These are phyloP conservation scores for Aphidius ervi DNA, from an alignment of 1,140 invertebrate genomes.

Conservation along the genomic window DNA sequence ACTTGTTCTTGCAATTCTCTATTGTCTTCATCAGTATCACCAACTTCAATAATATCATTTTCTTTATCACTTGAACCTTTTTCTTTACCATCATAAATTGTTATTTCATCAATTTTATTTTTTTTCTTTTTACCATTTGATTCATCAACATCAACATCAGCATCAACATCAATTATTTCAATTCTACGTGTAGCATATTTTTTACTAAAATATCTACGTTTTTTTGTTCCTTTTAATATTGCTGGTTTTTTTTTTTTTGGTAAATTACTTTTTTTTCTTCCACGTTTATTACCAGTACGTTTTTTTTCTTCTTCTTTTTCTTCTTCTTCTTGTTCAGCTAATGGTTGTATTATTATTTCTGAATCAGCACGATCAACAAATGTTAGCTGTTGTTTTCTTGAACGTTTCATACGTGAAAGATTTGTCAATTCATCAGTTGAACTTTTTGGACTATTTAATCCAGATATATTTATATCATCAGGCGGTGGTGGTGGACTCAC, in stretches of 20 bases:
- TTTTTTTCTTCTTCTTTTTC: conserved; percentile 32
- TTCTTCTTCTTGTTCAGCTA: conserved; percentile 33
- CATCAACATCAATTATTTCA: conserved; percentile 49
- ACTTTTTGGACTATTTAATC: not conserved
- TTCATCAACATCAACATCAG: conserved; percentile 36
- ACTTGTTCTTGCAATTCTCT: conserved; percentile 29
- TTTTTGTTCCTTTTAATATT: too few species aligned
- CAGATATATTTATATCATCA: too few species aligned
- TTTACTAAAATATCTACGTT: conserved; percentile 25
- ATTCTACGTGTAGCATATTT: conserved; percentile 35
- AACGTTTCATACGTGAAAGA: conserved; percentile 37
- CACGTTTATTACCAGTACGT: conserved; percentile 22
- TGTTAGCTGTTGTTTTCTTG: conserved; percentile 49
- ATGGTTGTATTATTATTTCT: conserved; percentile 50
- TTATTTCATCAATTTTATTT: conserved; percentile 40
- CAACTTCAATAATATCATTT: conserved; percentile 50
- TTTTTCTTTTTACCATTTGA: conserved; percentile 5
- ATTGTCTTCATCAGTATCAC: conserved; percentile 43
- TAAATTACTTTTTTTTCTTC: conserved; percentile 29
- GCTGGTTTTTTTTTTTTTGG: conserved; percentile 22
- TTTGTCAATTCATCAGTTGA: not conserved
- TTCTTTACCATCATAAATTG: conserved; percentile 43
- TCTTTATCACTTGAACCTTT: conserved; percentile 51
- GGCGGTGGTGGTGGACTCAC: too few species aligned
- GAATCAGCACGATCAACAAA: conserved; percentile 47